Evolutionary conservation across 2,113 vertebrate species (phyloP).

Genomic region (Scophthalmus maximus): DNA sequence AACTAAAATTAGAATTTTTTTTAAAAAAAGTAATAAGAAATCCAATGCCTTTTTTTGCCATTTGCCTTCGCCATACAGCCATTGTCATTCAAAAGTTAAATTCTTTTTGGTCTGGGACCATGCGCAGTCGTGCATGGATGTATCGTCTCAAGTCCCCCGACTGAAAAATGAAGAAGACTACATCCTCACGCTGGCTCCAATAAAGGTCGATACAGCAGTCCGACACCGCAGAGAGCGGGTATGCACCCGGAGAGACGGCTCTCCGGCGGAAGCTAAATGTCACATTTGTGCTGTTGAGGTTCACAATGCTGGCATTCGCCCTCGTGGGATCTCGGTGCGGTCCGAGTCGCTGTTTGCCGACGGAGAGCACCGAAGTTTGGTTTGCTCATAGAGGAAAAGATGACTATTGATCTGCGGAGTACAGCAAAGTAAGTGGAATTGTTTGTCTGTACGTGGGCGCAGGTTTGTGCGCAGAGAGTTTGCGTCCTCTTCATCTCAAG

Average conservation of each 20-base stretch:
- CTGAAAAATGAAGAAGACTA: constrained; percentile 15
- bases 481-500: constrained; percentile 32
- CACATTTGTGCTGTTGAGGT: constrained; percentile 54
- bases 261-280: constrained; percentile 61
- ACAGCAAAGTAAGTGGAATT: constrained; percentile 31
- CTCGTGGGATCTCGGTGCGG: constrained; percentile 27
- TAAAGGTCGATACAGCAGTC: constrained; percentile 65
- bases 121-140: background rate
- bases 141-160: constrained; percentile 1
- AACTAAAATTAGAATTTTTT: no score
- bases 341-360: constrained; percentile 40
- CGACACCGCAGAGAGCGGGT: constrained; percentile 18
- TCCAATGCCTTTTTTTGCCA: no score
- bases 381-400: constrained; percentile 33
- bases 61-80: no score
- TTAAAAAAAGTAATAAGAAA: no score
- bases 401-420: constrained; percentile 63
- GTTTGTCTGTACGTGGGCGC: constrained; percentile 49
- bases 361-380: constrained; percentile 17
- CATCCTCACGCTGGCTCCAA: constrained; percentile 44
- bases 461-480: constrained; percentile 31
- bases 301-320: constrained; percentile 27
- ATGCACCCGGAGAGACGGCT: constrained; percentile 13
- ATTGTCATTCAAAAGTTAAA: constrained; percentile 13
- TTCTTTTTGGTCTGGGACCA: background rate